phyloP scores from a whole-genome alignment of 2,888 invertebrate genomes.

The Brachynemurus nebulosus region DNA sequence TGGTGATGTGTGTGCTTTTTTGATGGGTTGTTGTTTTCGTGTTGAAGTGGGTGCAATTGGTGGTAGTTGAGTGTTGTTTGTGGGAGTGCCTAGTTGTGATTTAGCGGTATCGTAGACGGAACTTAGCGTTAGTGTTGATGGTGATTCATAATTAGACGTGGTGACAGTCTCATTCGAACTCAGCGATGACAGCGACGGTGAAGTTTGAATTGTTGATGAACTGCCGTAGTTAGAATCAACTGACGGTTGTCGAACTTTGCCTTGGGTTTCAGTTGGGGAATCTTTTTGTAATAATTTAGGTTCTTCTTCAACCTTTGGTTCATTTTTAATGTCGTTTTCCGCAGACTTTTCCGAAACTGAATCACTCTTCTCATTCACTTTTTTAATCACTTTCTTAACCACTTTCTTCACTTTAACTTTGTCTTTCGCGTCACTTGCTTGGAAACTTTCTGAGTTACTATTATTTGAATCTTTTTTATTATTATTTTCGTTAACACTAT shows the following conservation, averaged over 20 bases:
- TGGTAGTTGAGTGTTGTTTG: neutral
- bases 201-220: slow-evolving; percentile 8
- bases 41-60: neutral
- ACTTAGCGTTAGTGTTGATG: slow-evolving; percentile 7
- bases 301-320: too few species aligned
- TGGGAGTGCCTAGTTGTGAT: neutral
- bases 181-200: slow-evolving; percentile 19
- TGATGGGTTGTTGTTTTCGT: slow-evolving; percentile 1
- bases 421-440: neutral
- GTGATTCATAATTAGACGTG: slow-evolving; percentile 13
- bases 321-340: too few species aligned
- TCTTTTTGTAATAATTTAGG: too few species aligned
- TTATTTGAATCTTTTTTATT: neutral
- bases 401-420: neutral
- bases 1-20: neutral
- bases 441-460: neutral
- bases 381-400: neutral
- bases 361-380: neutral
- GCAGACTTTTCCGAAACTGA: too few species aligned
- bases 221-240: slow-evolving; percentile 2
- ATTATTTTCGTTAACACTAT: neutral
- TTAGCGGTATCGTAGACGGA: slow-evolving; percentile 10
- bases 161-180: slow-evolving; percentile 13
- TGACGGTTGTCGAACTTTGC: neutral
- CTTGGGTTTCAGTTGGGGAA: too few species aligned